Base-by-base conservation (phyloP, 1,140 invertebrate species). In the Nasonia longicornis region DNA sequence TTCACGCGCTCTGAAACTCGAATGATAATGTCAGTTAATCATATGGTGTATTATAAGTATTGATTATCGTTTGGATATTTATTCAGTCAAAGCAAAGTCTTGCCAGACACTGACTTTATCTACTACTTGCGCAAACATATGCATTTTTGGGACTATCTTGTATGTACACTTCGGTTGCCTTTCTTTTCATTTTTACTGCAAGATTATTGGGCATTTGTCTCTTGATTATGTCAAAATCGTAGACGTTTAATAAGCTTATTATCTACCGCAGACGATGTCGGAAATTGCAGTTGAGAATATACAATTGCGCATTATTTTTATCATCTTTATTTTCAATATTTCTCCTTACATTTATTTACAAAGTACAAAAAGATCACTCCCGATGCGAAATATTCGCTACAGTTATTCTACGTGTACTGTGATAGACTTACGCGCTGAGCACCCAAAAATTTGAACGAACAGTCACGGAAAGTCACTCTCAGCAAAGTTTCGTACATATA, bases 261-360 rank as follows among this genome's bases (percentile, higher is more conserved):
- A 10, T 48, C 10, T 48, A 48, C 45, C 10, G 10, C 45, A 48
- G 45, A 48, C 45, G 45, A 12, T 48, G 10, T 48, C 10, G 10
- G 10, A 48, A 48, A 48, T 12, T 48, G 0, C 2, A 35, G 31
- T 35, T 35, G 4, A 35, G 3, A 35, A 35, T 26, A 2, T 26
- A 26, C 31, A 0, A 35, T 35, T 35, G 31, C 31, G 4, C 11
- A 45, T 10, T 12, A 45, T 45, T 45, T 11, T 45, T 52, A 58
- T 58, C 52, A 7, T 58, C 4, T 58, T 58, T 58, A 58, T 58
- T 58, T 58, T 20, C 16, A 20, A 52, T 52, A 20, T 52, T 52
- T 4, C 48, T 16, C 16, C 12, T 42, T 58, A 58, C 20, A n/a
- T 58, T 83, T 82, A 82, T 83, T 81, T 81, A 82, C 83, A 83